Evolutionary conservation across 2,888 invertebrate species (phyloP).

Genomic region (Drosophila vallismaia): DNA sequence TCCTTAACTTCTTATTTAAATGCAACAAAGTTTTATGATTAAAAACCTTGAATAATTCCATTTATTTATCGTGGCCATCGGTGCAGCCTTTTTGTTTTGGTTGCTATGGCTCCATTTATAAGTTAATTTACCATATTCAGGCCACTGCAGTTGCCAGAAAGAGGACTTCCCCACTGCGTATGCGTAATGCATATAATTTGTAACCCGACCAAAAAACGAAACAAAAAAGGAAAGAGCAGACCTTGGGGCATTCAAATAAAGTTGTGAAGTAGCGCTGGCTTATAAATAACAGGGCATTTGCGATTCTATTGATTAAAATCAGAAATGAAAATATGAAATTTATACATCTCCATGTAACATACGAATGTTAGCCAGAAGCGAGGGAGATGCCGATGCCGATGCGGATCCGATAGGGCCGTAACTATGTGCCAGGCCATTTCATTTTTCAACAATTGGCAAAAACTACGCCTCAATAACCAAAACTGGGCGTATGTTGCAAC

Average conservation of each 20-base stretch:
- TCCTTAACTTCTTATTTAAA: background rate
- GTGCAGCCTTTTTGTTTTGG: background rate
- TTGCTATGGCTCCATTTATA: slow-evolving; percentile 54
- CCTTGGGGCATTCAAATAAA: slow-evolving; percentile 69
- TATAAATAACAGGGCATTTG: slow-evolving; percentile 60
- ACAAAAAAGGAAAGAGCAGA: slow-evolving; percentile 15
- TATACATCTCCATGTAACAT: slow-evolving; percentile 44
- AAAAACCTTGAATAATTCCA: slow-evolving; percentile 19
- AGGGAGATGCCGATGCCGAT: slow-evolving; percentile 20
- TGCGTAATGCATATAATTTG: slow-evolving; percentile 78
- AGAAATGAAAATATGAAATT: slow-evolving; percentile 54
- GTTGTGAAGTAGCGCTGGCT: slow-evolving; percentile 75
- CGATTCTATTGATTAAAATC: slow-evolving; percentile 67
- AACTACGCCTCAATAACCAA: slow-evolving; percentile 69
- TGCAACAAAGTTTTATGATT: background rate
- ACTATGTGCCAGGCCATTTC: slow-evolving; percentile 77
- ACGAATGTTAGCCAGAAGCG: slow-evolving; percentile 62
- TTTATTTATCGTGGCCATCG: slow-evolving; percentile 36
- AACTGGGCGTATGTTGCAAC: slow-evolving; percentile 55
- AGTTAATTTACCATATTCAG: slow-evolving; percentile 64
- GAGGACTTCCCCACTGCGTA: slow-evolving; percentile 44
- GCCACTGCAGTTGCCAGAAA: slow-evolving; percentile 7
- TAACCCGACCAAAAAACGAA: slow-evolving; percentile 23
- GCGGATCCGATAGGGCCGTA: slow-evolving; percentile 50
- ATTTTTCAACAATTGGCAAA: slow-evolving; percentile 78